Evolutionary conservation across 2,797 vertebrate species (phyloP).

Genomic region (Artibeus jamaicensis): DNA sequence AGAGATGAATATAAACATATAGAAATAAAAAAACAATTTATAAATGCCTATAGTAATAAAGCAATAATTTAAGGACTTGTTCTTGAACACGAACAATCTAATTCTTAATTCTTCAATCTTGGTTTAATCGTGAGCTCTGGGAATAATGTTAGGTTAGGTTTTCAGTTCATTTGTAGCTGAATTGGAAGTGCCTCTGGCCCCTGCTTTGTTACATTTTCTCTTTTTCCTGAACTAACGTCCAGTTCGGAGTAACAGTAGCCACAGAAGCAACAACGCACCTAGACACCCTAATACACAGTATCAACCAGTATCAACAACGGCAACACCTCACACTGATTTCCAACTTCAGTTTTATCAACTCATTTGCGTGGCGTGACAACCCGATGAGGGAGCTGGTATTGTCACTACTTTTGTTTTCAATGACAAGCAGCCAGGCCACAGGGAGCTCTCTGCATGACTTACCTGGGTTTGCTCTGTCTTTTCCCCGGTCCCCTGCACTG

Average conservation of each 20-base stretch:
- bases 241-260: not conserved
- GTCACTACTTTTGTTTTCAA: not conserved
- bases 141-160: not conserved
- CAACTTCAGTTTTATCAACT: not conserved
- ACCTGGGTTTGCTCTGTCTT: too few species aligned
- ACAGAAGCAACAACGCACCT: not conserved
- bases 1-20: not conserved
- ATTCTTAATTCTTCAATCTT: not conserved
- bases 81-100: not conserved
- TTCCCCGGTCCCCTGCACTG: too few species aligned
- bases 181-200: not conserved
- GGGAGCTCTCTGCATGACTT: too few species aligned
- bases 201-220: not conserved
- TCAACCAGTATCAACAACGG: not conserved
- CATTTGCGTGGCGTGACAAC: not conserved
- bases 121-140: not conserved
- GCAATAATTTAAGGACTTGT: not conserved
- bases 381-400: not conserved
- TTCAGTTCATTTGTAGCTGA: not conserved
- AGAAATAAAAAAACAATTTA: not conserved
- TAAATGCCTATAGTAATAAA: not conserved
- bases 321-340: not conserved
- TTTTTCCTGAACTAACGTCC: not conserved
- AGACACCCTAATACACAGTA: not conserved
- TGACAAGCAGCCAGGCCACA: not conserved